Evolutionary conservation across 1,140 invertebrate species (phyloP), one percentile per base, ranked within the genome.

Genomic region (Lepidostoma basale): DNA sequence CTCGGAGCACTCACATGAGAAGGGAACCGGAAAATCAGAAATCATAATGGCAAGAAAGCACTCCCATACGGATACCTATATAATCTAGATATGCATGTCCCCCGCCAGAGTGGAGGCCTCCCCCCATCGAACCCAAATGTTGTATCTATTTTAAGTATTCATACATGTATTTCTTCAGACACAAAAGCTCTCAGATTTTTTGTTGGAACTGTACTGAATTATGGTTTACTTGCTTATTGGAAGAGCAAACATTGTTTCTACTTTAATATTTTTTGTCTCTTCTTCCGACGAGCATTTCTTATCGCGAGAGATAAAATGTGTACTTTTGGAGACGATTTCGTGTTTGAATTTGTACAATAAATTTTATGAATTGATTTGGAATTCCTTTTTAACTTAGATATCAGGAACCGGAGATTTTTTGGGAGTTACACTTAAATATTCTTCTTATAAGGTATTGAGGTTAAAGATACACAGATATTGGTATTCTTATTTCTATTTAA

Each of bases 21-120:
- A 71, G 64, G 69, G 62, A 71, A 71, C 69, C 69, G 69, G 69
- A 71, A 71, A 71, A 71, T 71, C 69, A 71, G 69, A 71, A 71
- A 71, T 71, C 69, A 71, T 71, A 71, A 71, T 71, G 64, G 64
- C 69, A 71, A 71, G 69, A 71, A 71, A 67, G 69, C 64, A 36
- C 33, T 66, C 62, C 64, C 64, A 25, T 26, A 42, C 49, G 47
- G 52, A 42, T 58, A 63, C 39, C 42, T 69, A 69, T 52, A 67
- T 67, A 66, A 62, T 70, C 62, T 58, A 59, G 63, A 70, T 70
- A 58, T 66, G 63, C 56, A 42, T 14, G 49, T 54, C 33, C 49
- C 56, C 47, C 25, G 42, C 16, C 25, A n/a, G n/a, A 14, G 49
- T 54, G 14, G 33, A 12, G n/a, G n/a, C 67, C 16, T 23, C 23